Base-by-base conservation (phyloP, 2,113 vertebrate species). In the Bubo scandiacus region DNA sequence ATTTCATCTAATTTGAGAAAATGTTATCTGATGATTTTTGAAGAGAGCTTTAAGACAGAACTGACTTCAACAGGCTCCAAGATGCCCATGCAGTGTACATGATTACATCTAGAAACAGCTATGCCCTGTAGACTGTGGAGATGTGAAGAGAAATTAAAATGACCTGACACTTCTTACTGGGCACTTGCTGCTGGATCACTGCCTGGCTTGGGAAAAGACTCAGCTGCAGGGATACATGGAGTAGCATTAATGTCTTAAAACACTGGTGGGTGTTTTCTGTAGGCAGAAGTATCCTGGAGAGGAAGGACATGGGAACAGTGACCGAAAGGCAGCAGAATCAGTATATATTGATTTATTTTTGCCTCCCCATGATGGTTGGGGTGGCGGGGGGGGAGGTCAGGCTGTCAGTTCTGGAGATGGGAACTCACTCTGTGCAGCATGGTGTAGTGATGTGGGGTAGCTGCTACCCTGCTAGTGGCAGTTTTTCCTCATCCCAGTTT, bases 11-110 rank as follows among this genome's bases (percentile, higher is more conserved):
- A 95, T 95, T 95, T 94, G 95, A 87, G 92, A 73, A 92, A 91
- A 97, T 70, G 96, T 87, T 97, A 82, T 77, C 66, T 92, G 89
- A 82, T 95, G 86, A 55, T 81, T 95, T 97, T 92, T 95, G 82
- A 94, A 92, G 92, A 81, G 81, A 94, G 93, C 96, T 96, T 97
- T 86, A 92, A 96, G 97, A 96, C 97, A 91, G 54, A 95, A 52
- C 17, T 90, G 90, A 90, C 93, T 96, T 92, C 57, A 54, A 0
- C 72, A 88, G 86, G 90, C 95, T 95, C 40, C 42, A 36, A 54
- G 94, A 96, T 95, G 93, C 91, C 87, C 81, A 1, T 21, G 89
- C 81, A 71, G 93, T 96, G 25, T 83, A 93, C 62, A 52, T 63
- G 91, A 96, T 90, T 91, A n/a, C 93, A 83, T 94, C 74, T 36